A percentile compares a stretch with the other conserved stretches of the same genome.
These are phyloP conservation scores for Apodemia mormo DNA, from an alignment of 2,888 invertebrate genomes.

Conservation along the genomic window DNA sequence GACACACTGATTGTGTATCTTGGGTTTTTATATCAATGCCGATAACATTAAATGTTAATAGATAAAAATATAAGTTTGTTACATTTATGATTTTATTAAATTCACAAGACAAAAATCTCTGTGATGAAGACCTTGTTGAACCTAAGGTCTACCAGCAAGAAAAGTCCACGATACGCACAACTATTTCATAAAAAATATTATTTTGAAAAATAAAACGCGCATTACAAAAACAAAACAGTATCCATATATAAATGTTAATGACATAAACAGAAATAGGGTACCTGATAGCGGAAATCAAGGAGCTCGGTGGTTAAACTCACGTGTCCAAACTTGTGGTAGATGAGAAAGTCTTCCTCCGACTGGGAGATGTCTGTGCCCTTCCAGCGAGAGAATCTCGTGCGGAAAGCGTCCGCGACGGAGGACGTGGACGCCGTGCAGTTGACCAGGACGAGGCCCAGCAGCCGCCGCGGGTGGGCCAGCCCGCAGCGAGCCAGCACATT, in stretches of 20 bases:
- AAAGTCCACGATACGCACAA: background rate
- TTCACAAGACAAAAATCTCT: no score
- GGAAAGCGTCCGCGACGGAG: conserved; percentile 92
- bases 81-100: no score
- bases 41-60: no score
- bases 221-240: conserved; percentile 20
- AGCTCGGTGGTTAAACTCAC: conserved; percentile 83
- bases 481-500: conserved; percentile 93
- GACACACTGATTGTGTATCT: no score
- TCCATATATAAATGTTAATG: conserved; percentile 23
- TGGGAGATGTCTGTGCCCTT: conserved; percentile 91
- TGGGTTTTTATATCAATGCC: no score
- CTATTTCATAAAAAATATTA: no score
- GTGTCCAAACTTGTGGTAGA: conserved; percentile 95
- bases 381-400: conserved; percentile 92
- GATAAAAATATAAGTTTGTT: no score
- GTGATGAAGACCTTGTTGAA: no score
- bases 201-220: no score
- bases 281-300: conserved; percentile 64
- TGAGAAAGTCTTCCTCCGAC: conserved; percentile 92
- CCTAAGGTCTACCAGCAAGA: background rate
- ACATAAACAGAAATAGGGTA: conserved; percentile 55
- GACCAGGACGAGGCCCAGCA: conserved; percentile 90
- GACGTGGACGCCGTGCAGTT: conserved; percentile 94
- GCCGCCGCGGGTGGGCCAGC: conserved; percentile 88